Evolutionary conservation across 2,113 vertebrate species (phyloP).

Genomic region (Regulus satrapa): DNA sequence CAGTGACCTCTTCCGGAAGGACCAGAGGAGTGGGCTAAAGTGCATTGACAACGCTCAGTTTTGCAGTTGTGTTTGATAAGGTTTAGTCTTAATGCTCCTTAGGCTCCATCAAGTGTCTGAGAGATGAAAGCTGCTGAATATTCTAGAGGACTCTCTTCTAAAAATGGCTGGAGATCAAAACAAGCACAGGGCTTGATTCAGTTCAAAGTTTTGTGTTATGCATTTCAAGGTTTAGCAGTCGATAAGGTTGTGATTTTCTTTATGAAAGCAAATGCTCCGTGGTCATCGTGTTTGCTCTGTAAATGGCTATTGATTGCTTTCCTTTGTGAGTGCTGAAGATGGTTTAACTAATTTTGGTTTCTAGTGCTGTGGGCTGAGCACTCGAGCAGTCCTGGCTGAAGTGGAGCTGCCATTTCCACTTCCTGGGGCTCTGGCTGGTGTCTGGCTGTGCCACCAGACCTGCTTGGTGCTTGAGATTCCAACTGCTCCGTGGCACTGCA

Average conservation of each 20-base stretch:
- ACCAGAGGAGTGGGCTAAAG: slow-evolving; percentile 17
- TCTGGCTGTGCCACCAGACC: neutral
- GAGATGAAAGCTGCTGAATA: slow-evolving; percentile 75
- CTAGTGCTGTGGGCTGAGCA: slow-evolving; percentile 37
- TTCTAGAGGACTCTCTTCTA: slow-evolving; percentile 52
- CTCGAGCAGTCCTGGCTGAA: slow-evolving; percentile 25
- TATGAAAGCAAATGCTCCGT: slow-evolving; percentile 67
- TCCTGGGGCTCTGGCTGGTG: neutral
- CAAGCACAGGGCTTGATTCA: slow-evolving; percentile 39
- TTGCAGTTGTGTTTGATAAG: slow-evolving; percentile 62
- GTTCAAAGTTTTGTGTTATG: slow-evolving; percentile 67
- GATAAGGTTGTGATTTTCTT: slow-evolving; percentile 73
- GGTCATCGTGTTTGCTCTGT: slow-evolving; percentile 73
- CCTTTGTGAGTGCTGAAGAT: slow-evolving; percentile 61
- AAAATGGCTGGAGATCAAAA: slow-evolving; percentile 65
- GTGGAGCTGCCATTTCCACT: slow-evolving; percentile 22
- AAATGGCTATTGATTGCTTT: slow-evolving; percentile 87
- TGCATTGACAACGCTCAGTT: neutral
- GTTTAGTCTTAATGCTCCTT: slow-evolving; percentile 66
- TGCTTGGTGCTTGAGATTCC: neutral
- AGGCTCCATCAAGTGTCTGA: slow-evolving; percentile 68
- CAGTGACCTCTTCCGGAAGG: neutral
- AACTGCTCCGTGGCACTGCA: neutral
- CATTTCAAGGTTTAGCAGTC: slow-evolving; percentile 71
- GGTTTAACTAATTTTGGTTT: slow-evolving; percentile 67